phyloP scores from a whole-genome alignment of 1,140 invertebrate genomes.

The Mylabris phalerata region DNA sequence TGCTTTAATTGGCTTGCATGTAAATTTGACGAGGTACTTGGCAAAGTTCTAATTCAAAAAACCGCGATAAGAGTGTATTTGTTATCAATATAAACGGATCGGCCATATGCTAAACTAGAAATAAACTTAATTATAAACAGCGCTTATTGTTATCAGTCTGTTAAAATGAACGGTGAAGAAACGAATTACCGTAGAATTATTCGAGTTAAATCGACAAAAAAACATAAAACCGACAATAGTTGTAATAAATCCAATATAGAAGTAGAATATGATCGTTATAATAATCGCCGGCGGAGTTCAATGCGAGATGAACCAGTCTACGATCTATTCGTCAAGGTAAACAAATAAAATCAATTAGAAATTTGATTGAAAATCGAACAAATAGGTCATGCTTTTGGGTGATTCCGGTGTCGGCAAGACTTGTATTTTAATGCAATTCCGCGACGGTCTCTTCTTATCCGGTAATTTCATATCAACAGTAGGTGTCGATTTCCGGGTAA shows the following conservation, averaged over 20 bases:
- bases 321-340: constrained; percentile 51
- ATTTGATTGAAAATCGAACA: neutral
- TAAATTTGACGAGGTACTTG: no score
- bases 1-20: no score
- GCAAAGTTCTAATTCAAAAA: no score
- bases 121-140: no score
- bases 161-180: constrained; percentile 23
- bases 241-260: neutral
- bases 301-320: constrained; percentile 44
- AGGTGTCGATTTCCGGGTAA: constrained; percentile 93
- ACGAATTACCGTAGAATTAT: constrained; percentile 23
- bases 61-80: no score
- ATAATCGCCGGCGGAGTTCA: constrained; percentile 16
- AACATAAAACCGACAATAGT: neutral
- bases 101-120: no score
- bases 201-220: constrained; percentile 19
- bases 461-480: constrained; percentile 92
- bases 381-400: constrained; percentile 80
- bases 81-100: no score
- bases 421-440: constrained; percentile 77
- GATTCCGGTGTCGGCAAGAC: constrained; percentile 88
- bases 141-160: neutral
- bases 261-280: neutral
- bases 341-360: neutral
- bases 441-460: constrained; percentile 76